These are phyloP conservation scores for Oikopleura dioica DNA, from an alignment of 23 tunicate genomes.

Conservation along the genomic window DNA sequence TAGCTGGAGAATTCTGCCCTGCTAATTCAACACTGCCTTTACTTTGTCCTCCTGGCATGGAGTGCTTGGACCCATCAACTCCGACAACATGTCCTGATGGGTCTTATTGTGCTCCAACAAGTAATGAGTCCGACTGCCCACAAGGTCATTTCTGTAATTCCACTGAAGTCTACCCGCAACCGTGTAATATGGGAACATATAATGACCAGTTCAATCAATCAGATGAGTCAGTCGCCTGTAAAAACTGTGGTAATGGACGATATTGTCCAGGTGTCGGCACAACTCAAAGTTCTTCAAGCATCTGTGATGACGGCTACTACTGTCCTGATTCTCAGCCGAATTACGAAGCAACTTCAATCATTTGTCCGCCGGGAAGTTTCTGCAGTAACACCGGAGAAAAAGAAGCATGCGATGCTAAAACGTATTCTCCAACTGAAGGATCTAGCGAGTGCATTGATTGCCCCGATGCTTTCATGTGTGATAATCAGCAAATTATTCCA, in stretches of 20 bases:
- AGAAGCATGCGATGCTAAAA: conserved; percentile 42
- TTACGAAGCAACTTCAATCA: conserved; percentile 16
- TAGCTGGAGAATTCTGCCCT: not conserved
- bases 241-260: conserved; percentile 35
- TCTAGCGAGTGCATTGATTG: conserved; percentile 30
- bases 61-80: not conserved
- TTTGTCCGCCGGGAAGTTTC: conserved; percentile 44
- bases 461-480: too few species aligned
- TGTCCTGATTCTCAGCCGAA: conserved; percentile 47
- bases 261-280: conserved; percentile 26
- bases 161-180: not conserved
- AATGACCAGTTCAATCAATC: not conserved
- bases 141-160: not conserved
- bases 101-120: not conserved
- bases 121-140: not conserved
- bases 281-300: conserved; percentile 16
- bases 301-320: conserved; percentile 57
- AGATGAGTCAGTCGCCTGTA: conserved; percentile 17
- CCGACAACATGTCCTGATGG: not conserved
- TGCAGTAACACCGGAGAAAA: conserved; percentile 48
- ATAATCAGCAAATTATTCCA: conserved; percentile 30
- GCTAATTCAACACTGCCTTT: not conserved
- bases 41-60: not conserved
- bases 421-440: conserved; percentile 61
- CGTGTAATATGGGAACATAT: not conserved